Conservation (phyloP, 2,113 vertebrate species). For the Prinia subflava region DNA sequence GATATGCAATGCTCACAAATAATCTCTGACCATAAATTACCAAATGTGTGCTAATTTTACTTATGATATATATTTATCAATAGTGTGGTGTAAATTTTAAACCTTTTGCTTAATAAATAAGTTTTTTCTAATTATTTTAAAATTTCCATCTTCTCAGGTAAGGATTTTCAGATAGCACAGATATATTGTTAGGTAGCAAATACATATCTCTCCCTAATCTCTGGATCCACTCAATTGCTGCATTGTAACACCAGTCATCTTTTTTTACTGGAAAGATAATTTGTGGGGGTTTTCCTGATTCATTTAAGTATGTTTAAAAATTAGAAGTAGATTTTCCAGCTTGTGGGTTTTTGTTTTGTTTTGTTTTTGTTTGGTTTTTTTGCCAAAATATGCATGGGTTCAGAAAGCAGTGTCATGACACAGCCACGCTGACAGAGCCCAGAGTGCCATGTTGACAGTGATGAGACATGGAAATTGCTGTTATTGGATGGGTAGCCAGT, state of each 20-base stretch:
- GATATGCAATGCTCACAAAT: not conserved
- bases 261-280: not conserved
- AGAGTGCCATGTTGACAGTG: not conserved
- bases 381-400: not conserved
- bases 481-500: not conserved
- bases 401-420: not conserved
- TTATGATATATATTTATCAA: not conserved
- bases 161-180: not conserved
- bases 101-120: not conserved
- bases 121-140: not conserved
- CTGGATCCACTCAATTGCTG: not conserved
- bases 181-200: not conserved
- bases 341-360: not conserved
- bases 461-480: not conserved
- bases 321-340: not conserved
- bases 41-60: not conserved
- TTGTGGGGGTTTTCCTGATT: not conserved
- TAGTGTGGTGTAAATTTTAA: not conserved
- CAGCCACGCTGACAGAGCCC: accelerated
- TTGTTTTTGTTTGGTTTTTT: not conserved
- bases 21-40: not conserved
- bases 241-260: not conserved
- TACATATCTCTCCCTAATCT: not conserved
- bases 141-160: not conserved
- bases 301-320: not conserved